These are phyloP conservation scores for Hippasteria phrygiana DNA, from an alignment of 53 echinoderm and acorn worm genomes.

Conservation along the genomic window DNA sequence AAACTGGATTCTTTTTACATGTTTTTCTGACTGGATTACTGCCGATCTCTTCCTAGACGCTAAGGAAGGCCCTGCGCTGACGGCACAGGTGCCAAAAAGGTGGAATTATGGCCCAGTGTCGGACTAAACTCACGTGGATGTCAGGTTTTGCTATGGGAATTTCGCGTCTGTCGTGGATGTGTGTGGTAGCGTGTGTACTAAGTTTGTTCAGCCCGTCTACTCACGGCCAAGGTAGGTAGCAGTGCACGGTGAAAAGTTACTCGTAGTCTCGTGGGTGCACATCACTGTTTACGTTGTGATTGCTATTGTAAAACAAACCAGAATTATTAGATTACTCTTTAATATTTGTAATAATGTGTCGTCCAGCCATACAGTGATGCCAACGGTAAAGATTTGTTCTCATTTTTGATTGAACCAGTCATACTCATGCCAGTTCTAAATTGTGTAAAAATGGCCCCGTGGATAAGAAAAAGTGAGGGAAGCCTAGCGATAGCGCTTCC, in stretches of 20 bases:
- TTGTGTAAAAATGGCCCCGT: no score
- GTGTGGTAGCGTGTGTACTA: constrained; percentile 48
- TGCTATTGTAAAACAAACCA: background rate
- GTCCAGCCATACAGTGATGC: background rate
- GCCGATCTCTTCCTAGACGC: background rate
- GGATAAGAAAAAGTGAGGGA: no score
- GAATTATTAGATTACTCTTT: background rate
- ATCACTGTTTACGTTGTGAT: background rate
- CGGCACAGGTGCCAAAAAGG: constrained; percentile 46
- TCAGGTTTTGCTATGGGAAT: constrained; percentile 42
- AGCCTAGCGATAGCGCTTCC: no score
- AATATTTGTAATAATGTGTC: background rate
- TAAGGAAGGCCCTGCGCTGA: constrained; percentile 44
- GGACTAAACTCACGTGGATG: constrained; percentile 48
- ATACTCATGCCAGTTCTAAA: no score
- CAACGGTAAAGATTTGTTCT: no score
- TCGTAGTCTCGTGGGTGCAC: background rate
- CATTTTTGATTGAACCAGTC: no score
- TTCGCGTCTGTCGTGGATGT: constrained; percentile 34
- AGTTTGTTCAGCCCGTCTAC: constrained; percentile 31
- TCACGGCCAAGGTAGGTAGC: constrained; percentile 61
- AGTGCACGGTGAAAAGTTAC: constrained; percentile 4
- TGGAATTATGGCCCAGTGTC: constrained; percentile 62
- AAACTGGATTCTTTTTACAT: constrained; percentile 27
- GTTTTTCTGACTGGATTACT: constrained; percentile 57